Base-by-base conservation (phyloP, 2,797 vertebrate species). In the Tangara arthus region DNA sequence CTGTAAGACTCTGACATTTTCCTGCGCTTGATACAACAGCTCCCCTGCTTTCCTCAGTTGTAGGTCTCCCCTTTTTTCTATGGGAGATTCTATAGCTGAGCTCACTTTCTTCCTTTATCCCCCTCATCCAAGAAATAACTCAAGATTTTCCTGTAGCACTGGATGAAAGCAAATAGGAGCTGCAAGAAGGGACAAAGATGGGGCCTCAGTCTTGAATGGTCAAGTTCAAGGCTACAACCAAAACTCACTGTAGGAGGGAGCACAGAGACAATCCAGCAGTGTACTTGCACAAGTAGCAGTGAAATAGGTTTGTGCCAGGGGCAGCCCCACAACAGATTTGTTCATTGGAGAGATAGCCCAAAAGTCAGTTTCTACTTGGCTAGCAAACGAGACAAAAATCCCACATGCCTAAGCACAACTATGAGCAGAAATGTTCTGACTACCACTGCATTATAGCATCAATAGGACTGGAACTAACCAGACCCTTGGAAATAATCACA, bases 391-490 rank as follows among this genome's bases (percentile, higher is more conserved):
- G 59, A 68, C 27, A 63, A 59, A 53, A 42, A 49, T 1, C 18
- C 15, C 39, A 34, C 23, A 12, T 0, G 0, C 39, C 27, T 32
- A 59, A 50, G 41, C 50, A 47, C 55, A 41, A 12, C 16, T 4
- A 5, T 16, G 12, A 75, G 23, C 28, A 60, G 27, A 50, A 35
- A 32, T 30, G 9, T 63, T 42, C 57, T 81, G 46, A 50, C 32
- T 83, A 7, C n/a, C 23, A 27, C 3, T 26, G 24, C 42, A 0
- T 71, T 61, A 21, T 2, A 30, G 35, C 73, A 63, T 22, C 82
- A 50, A 4, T 11, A 24, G 18, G 50, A n/a, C 66, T 82, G 73
- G 68, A 95, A 63, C 12, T 22, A 78, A 72, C 20, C 66, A 63
- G 57, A 11, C 27, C 19, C 52, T 76, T 60, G 27, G 60, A 86